Percentiles rank a stretch among this genome's conserved stretches.
Evolutionary conservation across 2,888 invertebrate genomes (phyloP).

Genomic region (Acanthopleura granulata): DNA sequence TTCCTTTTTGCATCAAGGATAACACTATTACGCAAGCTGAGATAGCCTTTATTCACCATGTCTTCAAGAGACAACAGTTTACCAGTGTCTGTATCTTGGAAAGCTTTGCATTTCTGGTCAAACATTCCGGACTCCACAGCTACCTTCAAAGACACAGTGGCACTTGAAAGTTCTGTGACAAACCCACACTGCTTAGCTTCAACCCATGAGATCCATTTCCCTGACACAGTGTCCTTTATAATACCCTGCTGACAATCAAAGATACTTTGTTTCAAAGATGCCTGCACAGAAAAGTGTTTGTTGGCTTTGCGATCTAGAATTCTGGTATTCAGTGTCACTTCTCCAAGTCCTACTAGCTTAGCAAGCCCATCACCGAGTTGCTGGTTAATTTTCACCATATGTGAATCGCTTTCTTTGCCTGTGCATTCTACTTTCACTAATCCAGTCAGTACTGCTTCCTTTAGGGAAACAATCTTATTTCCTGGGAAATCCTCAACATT

Average conservation of each 20-base stretch:
- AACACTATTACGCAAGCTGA: conserved; percentile 32
- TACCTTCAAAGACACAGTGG: conserved; percentile 31
- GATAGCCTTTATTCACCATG: conserved; percentile 75
- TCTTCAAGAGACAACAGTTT: conserved; percentile 72
- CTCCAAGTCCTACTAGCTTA: conserved; percentile 37
- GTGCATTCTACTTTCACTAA: conserved; percentile 34
- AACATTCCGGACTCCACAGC: conserved; percentile 62
- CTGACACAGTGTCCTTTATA: conserved; percentile 50
- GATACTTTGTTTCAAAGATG: conserved; percentile 43
- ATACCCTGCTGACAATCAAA: conserved; percentile 73
- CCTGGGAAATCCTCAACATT: conserved; percentile 65
- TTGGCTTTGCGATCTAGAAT: conserved; percentile 44
- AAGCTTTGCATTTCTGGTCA: conserved; percentile 81
- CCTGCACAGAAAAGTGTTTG: conserved; percentile 39
- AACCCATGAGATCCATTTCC: conserved; percentile 55
- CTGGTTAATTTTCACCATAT: conserved; percentile 29
- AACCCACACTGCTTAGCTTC: conserved; percentile 47
- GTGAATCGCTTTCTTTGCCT: conserved; percentile 40
- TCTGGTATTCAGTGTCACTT: conserved; percentile 34
- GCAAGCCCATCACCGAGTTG: conserved; percentile 46
- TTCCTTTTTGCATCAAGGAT: neutral
- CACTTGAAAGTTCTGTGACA: conserved; percentile 33
- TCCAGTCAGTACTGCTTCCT: conserved; percentile 49
- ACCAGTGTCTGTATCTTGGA: conserved; percentile 40
- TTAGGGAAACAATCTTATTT: conserved; percentile 71